Evolutionary conservation across 2,888 invertebrate species (phyloP).

Genomic region (Druceiella hillmani): DNA sequence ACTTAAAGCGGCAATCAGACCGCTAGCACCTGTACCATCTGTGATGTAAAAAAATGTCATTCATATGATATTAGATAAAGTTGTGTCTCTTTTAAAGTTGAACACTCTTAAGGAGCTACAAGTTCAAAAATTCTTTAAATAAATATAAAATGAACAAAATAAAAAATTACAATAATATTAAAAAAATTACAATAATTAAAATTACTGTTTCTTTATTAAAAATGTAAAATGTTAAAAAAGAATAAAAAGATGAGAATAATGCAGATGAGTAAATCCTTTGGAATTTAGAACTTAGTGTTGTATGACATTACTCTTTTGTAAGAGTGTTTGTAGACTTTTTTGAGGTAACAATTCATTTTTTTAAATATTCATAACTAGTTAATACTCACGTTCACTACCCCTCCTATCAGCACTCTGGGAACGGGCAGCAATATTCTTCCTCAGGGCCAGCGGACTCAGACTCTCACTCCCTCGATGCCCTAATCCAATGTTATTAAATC

Average conservation of each 20-base stretch:
- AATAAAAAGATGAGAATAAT: slow-evolving; percentile 2
- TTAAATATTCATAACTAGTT: slow-evolving; percentile 1
- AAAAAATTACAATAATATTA: slow-evolving; percentile 6
- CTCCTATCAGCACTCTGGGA: slow-evolving; percentile 58
- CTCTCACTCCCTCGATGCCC: slow-evolving; percentile 28
- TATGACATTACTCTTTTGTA: neutral
- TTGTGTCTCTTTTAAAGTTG: too few relatives aligned
- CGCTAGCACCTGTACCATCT: slow-evolving; percentile 45
- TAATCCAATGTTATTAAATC: slow-evolving; percentile 30
- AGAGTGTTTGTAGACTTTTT: neutral
- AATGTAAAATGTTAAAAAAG: slow-evolving; percentile 19
- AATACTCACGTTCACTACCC: slow-evolving; percentile 44
- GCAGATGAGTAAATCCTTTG: neutral
- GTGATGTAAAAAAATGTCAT: too few relatives aligned
- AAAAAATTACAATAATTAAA: slow-evolving; percentile 10
- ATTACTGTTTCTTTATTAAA: neutral
- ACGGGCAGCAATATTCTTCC: slow-evolving; percentile 48
- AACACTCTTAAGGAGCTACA: too few relatives aligned
- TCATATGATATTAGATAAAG: too few relatives aligned
- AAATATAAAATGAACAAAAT: too few relatives aligned
- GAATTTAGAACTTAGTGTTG: too few relatives aligned
- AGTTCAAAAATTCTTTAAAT: too few relatives aligned
- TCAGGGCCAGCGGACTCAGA: slow-evolving; percentile 46
- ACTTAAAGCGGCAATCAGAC: slow-evolving; percentile 66
- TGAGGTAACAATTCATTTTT: neutral